Percentiles rank a stretch among this genome's conserved stretches.
These are phyloP conservation scores for Lypha dubia DNA, from an alignment of 2,888 invertebrate genomes.

Conservation along the genomic window DNA sequence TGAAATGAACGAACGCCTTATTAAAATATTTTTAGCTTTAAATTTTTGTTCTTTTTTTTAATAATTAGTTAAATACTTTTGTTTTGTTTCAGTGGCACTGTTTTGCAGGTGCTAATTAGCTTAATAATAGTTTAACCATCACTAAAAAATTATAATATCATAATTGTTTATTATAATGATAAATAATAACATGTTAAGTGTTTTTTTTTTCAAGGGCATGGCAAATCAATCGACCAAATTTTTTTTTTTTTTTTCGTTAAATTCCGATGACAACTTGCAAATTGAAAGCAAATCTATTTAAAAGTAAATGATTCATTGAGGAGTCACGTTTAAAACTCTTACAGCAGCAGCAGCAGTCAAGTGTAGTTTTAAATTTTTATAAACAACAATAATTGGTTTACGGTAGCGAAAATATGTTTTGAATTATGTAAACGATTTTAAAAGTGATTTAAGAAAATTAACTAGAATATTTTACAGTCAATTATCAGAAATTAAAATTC, in stretches of 20 bases:
- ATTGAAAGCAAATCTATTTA: conserved; percentile 27
- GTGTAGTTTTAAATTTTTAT: conserved; percentile 20
- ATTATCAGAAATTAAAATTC: neutral
- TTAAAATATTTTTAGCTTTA: neutral
- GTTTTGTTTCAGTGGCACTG: neutral
- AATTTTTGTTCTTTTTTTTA: neutral
- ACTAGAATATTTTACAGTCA: neutral
- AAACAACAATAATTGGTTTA: neutral
- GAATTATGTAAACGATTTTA: conserved; percentile 14
- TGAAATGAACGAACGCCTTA: no score
- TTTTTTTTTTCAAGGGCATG: conserved; percentile 57
- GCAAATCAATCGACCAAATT: conserved; percentile 51
- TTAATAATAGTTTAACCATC: conserved; percentile 20
- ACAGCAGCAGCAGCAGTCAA: conserved; percentile 15
- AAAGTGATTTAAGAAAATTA: neutral
- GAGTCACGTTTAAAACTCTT: conserved; percentile 10
- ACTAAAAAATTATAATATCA: conserved; percentile 37
- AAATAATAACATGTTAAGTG: conserved; percentile 22
- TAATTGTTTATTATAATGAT: conserved; percentile 24
- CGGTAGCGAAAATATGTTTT: conserved; percentile 10
- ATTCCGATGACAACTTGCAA: conserved; percentile 53
- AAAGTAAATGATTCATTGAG: conserved; percentile 23
- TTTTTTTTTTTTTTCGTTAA: no score
- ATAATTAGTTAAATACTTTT: neutral
- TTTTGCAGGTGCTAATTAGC: conserved; percentile 46